Base-by-base conservation (phyloP, 2,888 invertebrate genomes). In the Cryptophagus acutangulus region DNA sequence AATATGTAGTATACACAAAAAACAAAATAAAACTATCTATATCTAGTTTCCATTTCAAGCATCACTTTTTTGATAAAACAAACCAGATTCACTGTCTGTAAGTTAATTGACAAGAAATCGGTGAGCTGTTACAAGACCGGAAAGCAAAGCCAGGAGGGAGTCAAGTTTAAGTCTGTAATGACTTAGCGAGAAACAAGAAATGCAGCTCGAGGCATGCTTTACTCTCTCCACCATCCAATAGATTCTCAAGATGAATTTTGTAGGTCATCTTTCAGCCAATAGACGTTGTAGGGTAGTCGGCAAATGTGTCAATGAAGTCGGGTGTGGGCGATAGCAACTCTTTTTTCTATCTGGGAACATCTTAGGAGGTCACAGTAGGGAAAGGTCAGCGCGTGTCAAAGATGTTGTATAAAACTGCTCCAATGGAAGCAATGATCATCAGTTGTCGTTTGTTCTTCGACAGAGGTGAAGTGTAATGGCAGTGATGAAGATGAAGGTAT, bases 331-430 rank as follows among this genome's bases (percentile, higher is more conserved):
- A 36, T 40, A 16, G 30, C 26, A 34, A 33, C 36, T 41, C 29
- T 33, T 41, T 44, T 51, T 53, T 51, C 52, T 52, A 51, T 53
- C 46, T 54, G 55, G 54, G 51, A 54, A 55, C 52, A 45, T 59
- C 59, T 62, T 57, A 56, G 46, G 59, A 57, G 65, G 65, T 65
- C 65, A 65, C 33, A 43, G 46, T 54, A 56, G 58, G 62, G 64
- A 66, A 66, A 68, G 68, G 68, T 68, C 68, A 68, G 46, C 44
- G 45, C 49, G 57, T 57, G 55, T 53, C 53, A 55, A 49, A 46
- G 54, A 52, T 55, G 51, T 51, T 44, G 60, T 67, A 69, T 67
- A 70, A 68, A 67, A 63, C 60, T 53, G 59, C 54, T 54, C 58
- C 57, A 57, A 55, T 55, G 57, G 55, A 49, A 40, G 46, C 47